Conservation (phyloP, 2,888 invertebrate genomes). For the Brenthis ino region DNA sequence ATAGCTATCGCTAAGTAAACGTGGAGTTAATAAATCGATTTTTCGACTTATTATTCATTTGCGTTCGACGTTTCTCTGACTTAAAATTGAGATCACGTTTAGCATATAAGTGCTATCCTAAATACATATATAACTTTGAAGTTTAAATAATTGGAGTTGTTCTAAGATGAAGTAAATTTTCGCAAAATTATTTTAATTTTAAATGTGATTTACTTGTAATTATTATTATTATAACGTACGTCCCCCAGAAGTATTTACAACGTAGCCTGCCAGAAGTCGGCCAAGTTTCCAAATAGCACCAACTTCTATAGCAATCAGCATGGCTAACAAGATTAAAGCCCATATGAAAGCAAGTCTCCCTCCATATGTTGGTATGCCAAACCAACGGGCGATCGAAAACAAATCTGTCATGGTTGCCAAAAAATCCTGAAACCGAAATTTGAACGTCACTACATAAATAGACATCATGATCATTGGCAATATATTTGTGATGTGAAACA, state of each 20-base stretch:
- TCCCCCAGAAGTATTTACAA: conserved; percentile 44
- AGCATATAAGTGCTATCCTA: neutral
- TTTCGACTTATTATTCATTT: conserved; percentile 5
- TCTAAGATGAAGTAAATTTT: no score
- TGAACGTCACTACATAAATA: neutral
- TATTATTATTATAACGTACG: conserved; percentile 45
- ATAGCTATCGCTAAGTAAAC: neutral
- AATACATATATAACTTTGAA: neutral
- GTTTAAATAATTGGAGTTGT: neutral
- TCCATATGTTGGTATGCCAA: conserved; percentile 56
- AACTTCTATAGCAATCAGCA: conserved; percentile 49
- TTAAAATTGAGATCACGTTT: conserved; percentile 6
- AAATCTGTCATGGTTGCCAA: conserved; percentile 50
- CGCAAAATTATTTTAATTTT: no score
- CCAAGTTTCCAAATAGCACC: conserved; percentile 57
- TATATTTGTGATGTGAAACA: no score
- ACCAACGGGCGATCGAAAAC: conserved; percentile 53
- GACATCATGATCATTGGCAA: no score
- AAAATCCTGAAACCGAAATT: conserved; percentile 52
- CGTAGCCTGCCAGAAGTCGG: conserved; percentile 46
- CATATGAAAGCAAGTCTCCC: conserved; percentile 45
- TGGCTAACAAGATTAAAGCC: conserved; percentile 47
- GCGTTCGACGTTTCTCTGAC: neutral
- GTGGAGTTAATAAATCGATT: neutral
- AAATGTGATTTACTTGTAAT: conserved; percentile 16